Percentiles rank a stretch among this genome's conserved stretches.
These are phyloP conservation scores for Parus major DNA, from an alignment of 2,113 vertebrate species.

Conservation along the genomic window DNA sequence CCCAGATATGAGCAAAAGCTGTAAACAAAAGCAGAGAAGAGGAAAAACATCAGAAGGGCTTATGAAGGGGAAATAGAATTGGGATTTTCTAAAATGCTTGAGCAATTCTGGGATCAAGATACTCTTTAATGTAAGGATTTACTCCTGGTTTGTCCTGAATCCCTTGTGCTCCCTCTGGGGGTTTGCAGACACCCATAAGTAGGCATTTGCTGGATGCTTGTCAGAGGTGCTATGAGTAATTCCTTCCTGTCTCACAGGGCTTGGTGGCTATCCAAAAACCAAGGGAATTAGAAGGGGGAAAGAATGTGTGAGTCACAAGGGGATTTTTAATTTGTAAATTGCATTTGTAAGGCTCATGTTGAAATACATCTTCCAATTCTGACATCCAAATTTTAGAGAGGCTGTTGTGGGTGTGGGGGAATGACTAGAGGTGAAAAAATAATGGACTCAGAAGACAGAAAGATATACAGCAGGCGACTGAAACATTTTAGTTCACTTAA, in stretches of 20 bases:
- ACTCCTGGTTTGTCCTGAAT: not conserved
- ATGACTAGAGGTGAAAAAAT: not conserved
- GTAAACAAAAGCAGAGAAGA: not conserved
- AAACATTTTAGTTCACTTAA: not conserved
- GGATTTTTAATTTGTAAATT: slow-evolving; percentile 11
- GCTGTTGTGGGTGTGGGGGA: not conserved
- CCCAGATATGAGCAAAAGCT: not conserved
- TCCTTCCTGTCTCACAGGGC: not conserved
- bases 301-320: not conserved
- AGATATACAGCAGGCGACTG: not conserved
- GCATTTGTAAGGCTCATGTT: not conserved
- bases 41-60: not conserved
- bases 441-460: not conserved
- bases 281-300: not conserved
- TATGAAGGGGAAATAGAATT: not conserved
- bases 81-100: not conserved
- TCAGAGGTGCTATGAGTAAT: not conserved
- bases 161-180: not conserved
- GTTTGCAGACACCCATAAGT: not conserved
- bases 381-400: not conserved
- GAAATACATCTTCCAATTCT: not conserved
- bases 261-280: not conserved
- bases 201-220: not conserved
- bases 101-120: not conserved
- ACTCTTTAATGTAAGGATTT: not conserved